phyloP scores from a whole-genome alignment of 2,888 invertebrate species.

The Pemphredon lugubris region DNA sequence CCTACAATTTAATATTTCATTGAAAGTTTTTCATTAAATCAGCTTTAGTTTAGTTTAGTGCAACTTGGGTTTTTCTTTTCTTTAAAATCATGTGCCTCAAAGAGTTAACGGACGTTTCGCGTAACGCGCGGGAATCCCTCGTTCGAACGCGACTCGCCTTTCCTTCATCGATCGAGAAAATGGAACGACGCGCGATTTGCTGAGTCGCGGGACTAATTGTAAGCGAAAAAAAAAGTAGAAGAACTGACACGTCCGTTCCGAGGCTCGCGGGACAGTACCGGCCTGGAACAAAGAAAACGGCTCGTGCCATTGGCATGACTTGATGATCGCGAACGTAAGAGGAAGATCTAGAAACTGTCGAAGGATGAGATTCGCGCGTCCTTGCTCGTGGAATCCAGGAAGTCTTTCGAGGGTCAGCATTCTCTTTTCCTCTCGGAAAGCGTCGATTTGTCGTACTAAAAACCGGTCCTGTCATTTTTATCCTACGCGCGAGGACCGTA shows the following conservation, averaged over 20 bases:
- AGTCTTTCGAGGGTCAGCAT: constrained; percentile 49
- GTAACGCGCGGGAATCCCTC: too few species aligned
- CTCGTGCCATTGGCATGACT: constrained; percentile 67
- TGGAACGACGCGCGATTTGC: constrained; percentile 53
- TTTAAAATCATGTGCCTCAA: too few species aligned
- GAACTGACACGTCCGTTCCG: constrained; percentile 33
- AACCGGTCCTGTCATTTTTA: constrained; percentile 21
- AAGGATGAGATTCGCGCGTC: constrained; percentile 69
- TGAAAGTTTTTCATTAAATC: too few species aligned
- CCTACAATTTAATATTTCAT: too few species aligned
- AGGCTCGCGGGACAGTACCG: constrained; percentile 21
- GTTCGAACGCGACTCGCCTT: not conserved
- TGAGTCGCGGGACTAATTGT: constrained; percentile 40
- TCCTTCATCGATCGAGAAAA: constrained; percentile 18
- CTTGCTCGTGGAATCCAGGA: constrained; percentile 76
- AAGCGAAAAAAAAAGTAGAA: constrained; percentile 48
- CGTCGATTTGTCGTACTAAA: constrained; percentile 17
- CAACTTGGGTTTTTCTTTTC: too few species aligned
- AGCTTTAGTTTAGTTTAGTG: too few species aligned
- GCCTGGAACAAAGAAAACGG: constrained; percentile 65
- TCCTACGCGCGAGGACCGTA: not conserved
- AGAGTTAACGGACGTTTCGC: too few species aligned
- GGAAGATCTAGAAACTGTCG: constrained; percentile 59
- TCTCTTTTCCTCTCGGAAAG: constrained; percentile 37
- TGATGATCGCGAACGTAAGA: constrained; percentile 50